Evolutionary conservation across 1,140 invertebrate genomes (phyloP), one percentile per base, ranked within the genome.

Genomic region (Listronotus bonariensis): DNA sequence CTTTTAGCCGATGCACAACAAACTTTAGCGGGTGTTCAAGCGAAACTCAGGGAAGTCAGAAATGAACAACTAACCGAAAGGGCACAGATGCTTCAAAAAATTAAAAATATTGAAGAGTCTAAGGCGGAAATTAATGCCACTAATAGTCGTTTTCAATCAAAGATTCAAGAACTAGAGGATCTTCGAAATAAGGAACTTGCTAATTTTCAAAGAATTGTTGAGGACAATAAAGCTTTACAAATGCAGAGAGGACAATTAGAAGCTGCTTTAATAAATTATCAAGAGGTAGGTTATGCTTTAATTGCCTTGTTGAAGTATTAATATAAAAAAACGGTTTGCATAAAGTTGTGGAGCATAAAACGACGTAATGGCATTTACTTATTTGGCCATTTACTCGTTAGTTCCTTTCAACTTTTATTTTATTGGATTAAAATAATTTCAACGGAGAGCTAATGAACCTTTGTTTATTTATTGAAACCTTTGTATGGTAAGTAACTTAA

Each of bases 41-140:
- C 83, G 40, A 92, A 90, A 76, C 75, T 94, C 12, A 89, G 89
- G 68, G 92, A 94, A 72, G 73, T 95, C 3, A 85, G 91, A 67
- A 83, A 82, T 48, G 89, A 91, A 70, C 79, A 91, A n/a, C 86
- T 85, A 58, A 73, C 79, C 0, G 90, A 92, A 71, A 83, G 84
- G 26, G 82, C 83, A 3, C 82, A 86, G 51, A 77, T 83, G 14
- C 75, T 81, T 15, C 80, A 81, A 10, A 81, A 80, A 42, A 80
- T 86, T 3, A 82, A 86, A 43, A 81, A 81, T 45, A 73, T 84
- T 4, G 86, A 88, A 57, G 87, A 89, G 60, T 78, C 82, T 4
- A 67, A 72, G 26, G 34, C 69, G 1, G 76, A 77, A 53, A n/a
- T 73, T 6, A 55, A 70, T 8, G 57, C 68, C 9, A 43, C 48